Percentiles rank a stretch among this genome's conserved stretches.
These are phyloP conservation scores for Physocephala rufipes DNA, from an alignment of 2,888 invertebrate genomes.

Conservation along the genomic window DNA sequence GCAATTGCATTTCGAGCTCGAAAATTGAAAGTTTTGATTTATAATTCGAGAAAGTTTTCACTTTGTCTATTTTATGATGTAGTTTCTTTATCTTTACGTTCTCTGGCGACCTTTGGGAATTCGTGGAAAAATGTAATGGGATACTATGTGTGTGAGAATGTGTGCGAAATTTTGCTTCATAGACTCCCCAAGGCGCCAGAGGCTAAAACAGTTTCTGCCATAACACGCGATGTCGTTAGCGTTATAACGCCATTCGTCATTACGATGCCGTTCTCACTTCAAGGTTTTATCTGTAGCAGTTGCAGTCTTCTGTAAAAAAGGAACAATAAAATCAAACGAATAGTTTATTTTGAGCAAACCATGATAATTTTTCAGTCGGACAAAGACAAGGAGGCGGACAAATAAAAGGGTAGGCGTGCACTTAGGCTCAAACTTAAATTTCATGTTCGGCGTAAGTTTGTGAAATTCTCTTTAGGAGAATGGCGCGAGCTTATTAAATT, in stretches of 20 bases:
- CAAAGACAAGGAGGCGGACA: no score
- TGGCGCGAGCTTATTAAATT: no score
- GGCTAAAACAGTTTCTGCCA: constrained; percentile 9
- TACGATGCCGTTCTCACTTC: no score
- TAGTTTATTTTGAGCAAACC: neutral
- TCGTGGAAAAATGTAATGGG: no score
- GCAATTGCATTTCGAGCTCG: constrained; percentile 41
- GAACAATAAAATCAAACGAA: constrained; percentile 5
- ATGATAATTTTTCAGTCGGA: no score
- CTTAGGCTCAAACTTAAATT: no score
- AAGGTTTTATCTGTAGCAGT: neutral
- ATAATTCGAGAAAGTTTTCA: constrained; percentile 46
- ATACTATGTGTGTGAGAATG: no score
- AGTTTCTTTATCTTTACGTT: neutral
- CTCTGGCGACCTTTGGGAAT: neutral
- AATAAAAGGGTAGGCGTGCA: no score
- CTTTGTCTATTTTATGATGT: constrained; percentile 27
- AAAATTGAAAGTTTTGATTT: constrained; percentile 52
- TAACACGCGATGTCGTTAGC: constrained; percentile 19
- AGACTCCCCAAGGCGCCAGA: neutral
- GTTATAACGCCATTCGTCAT: constrained; percentile 12
- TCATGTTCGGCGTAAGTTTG: no score
- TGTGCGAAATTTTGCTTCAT: no score
- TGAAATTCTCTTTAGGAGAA: no score
- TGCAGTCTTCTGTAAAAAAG: neutral